A percentile compares a stretch with the other conserved stretches of the same genome.
Evolutionary conservation across 2,888 invertebrate genomes (phyloP).

Genomic region (Chymomyza caudatula): DNA sequence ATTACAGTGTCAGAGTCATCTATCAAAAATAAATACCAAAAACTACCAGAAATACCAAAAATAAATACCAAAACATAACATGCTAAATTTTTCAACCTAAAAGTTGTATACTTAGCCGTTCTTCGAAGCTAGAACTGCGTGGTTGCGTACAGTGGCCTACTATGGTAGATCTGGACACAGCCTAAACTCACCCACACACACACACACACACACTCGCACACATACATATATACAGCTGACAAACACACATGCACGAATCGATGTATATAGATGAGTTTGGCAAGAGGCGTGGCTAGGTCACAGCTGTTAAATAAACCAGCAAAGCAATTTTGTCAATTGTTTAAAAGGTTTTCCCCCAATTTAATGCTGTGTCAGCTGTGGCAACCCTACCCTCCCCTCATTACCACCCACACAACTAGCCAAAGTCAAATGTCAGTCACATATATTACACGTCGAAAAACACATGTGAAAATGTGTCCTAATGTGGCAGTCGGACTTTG

Average conservation of each 20-base stretch:
- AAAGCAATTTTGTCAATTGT: conserved; percentile 57
- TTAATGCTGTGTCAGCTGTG: conserved; percentile 50
- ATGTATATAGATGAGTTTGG: conserved; percentile 14
- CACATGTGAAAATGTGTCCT: conserved; percentile 42
- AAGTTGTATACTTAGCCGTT: conserved; percentile 12
- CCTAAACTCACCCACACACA: conserved; percentile 5
- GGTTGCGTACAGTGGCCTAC: conserved; percentile 78
- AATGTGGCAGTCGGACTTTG: conserved; percentile 54
- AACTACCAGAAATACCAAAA: conserved; percentile 15
- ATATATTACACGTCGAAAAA: conserved; percentile 10
- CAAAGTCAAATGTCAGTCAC: conserved; percentile 38
- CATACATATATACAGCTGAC: conserved; percentile 12
- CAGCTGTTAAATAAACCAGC: conserved; percentile 49
- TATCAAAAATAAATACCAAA: conserved; percentile 22
- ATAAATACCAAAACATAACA: conserved; percentile 33
- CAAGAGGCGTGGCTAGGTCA: conserved; percentile 25
- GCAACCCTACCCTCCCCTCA: neutral
- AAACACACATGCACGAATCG: neutral
- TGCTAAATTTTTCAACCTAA: conserved; percentile 36
- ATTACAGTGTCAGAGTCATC: neutral
- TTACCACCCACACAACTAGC: neutral
- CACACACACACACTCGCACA: conserved; percentile 7
- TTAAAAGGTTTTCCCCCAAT: conserved; percentile 52
- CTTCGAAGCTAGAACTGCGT: conserved; percentile 60
- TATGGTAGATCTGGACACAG: conserved; percentile 78